Conservation (phyloP, 2,888 invertebrate species). For the Agriopis marginaria region DNA sequence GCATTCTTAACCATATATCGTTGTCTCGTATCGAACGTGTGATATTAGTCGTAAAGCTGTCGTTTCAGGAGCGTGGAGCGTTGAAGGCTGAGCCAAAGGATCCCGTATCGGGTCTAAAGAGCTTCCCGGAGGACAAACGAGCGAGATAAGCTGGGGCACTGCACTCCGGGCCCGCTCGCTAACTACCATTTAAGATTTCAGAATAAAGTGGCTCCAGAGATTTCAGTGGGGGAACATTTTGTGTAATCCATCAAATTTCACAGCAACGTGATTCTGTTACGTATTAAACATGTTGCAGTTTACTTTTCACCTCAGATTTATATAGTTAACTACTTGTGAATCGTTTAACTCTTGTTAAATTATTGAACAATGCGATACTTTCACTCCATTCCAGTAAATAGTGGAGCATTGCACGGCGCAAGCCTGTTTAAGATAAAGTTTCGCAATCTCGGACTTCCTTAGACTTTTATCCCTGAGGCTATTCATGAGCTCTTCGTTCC, state of each 20-base stretch:
- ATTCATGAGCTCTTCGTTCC: constrained; percentile 42
- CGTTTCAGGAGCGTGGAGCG: constrained; percentile 50
- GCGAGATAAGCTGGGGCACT: constrained; percentile 69
- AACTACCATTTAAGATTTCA: constrained; percentile 47
- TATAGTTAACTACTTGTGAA: neutral
- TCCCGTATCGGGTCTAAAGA: constrained; percentile 67
- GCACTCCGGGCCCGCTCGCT: constrained; percentile 51
- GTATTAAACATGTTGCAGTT: constrained; percentile 1
- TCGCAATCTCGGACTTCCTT: constrained; percentile 47
- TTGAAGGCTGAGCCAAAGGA: constrained; percentile 53
- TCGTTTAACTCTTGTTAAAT: constrained; percentile 16
- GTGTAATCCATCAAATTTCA: constrained; percentile 36
- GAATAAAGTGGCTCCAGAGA: constrained; percentile 38
- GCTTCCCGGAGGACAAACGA: constrained; percentile 79
- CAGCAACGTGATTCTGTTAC: constrained; percentile 15
- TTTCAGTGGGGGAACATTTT: constrained; percentile 33
- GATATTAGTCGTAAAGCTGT: constrained; percentile 56
- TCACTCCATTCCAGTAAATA: constrained; percentile 39
- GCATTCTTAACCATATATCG: constrained; percentile 46
- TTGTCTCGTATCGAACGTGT: constrained; percentile 50
- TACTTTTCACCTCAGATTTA: neutral
- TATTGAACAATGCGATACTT: constrained; percentile 32
- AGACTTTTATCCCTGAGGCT: constrained; percentile 44
- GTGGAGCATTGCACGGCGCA: constrained; percentile 34
- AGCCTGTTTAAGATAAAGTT: constrained; percentile 46